Evolutionary conservation across 2,113 vertebrate genomes (phyloP).

Genomic region (Gallinago jamesoni): DNA sequence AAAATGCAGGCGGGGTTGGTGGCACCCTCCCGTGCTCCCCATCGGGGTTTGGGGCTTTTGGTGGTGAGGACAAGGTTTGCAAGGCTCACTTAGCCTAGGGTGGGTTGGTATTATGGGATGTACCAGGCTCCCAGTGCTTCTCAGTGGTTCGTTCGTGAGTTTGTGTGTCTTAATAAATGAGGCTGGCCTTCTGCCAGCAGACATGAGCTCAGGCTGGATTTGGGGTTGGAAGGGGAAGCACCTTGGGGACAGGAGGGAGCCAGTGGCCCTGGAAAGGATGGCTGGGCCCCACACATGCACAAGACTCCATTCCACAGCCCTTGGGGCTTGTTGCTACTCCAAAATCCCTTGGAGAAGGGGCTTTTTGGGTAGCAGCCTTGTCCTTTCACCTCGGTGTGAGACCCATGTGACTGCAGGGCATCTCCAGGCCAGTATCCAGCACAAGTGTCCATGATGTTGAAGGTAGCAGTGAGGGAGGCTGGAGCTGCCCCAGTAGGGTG

Average conservation of each 20-base stretch:
- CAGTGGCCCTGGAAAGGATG: not conserved
- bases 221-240: not conserved
- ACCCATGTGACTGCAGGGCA: not conserved
- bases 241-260: not conserved
- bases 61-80: not conserved
- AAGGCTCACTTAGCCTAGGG: not conserved
- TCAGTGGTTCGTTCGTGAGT: not conserved
- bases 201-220: not conserved
- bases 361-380: not conserved
- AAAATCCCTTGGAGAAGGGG: not conserved
- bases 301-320: not conserved
- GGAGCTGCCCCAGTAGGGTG: accelerated
- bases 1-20: accelerated
- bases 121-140: not conserved
- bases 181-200: not conserved
- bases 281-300: not conserved
- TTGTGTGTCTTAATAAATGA: not conserved
- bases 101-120: not conserved
- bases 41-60: not conserved
- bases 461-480: not conserved
- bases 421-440: not conserved
- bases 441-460: not conserved
- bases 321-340: not conserved
- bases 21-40: not conserved
- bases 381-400: not conserved